Base-by-base conservation (phyloP, 2,888 invertebrate genomes). In the Antheraea assamensis region DNA sequence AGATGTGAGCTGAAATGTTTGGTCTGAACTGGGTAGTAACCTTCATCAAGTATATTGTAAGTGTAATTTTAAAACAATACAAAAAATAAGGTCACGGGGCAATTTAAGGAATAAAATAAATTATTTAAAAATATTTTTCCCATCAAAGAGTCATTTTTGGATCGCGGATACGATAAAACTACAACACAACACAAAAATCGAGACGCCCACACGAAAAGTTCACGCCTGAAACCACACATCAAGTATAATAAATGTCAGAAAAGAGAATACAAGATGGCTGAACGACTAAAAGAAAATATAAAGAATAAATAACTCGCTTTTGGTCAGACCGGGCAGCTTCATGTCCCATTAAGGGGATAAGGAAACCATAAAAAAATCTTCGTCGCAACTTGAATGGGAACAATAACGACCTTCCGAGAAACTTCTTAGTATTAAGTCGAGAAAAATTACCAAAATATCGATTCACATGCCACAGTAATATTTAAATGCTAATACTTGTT, bases 291-390 rank as follows among this genome's bases (percentile, higher is more conserved):
- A 70, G 70, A 58, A 73, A 70, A 55, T 70, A 70, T 42, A 73
- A 73, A 66, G 52, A 52, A 72, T 68, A 72, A 73, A 70, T 73
- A 73, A 73, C 55, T 55, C 42, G 73, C 70, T 73, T 70, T 55
- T 58, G 73, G 70, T 73, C 70, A 70, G 58, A 70, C 64, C 73
- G 42, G 58, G 58, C 70, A 68, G 66, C 73, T 70, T 73, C 73
- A 73, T 70, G 70, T 68, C 70, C 73, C 73, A 73, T 73, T 73
- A 73, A 70, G 73, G 30, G 73, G 73, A 73, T 73, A 73, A 73
- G 73, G 58, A 73, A 73, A 68, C 73, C 73, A 70, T 73, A 73
- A 73, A 73, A 73, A 42, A 73, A 68, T 73, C 73, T 73, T 73
- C 49, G 70, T 70, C 73, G 58, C 73, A 70, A 58, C 73, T 73